Base-by-base conservation (phyloP, 2,113 vertebrate species). In the Sciurus niger region DNA sequence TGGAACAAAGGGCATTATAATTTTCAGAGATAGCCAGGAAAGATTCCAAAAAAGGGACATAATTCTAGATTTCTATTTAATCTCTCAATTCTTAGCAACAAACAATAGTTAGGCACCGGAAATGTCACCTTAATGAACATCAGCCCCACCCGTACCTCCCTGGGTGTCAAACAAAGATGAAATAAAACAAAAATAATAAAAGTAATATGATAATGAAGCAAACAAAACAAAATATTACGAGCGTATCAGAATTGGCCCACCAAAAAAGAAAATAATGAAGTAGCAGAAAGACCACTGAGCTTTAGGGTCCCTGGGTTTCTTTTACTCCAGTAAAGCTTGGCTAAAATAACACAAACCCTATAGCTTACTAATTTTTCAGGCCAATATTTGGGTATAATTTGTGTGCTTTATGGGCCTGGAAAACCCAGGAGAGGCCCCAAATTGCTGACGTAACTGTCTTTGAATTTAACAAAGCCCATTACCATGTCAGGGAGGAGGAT, bases 401-500 rank as follows among this genome's bases (percentile, higher is more conserved):
- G 98, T 98, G 98, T 97, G 98, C 98, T 99, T 99, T 99, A 98
- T 98, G 98, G 98, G 98, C 98, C 98, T 72, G 97, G 95, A 98
- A 98, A 99, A 98, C 97, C 98, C 99, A 98, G 96, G 95, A 98
- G 98, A 98, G 99, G 98, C 98, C 98, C 97, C 97, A 95, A 94
- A 97, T 98, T 98, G 98, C 98, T 99, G 99, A 99, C 98, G 98
- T 99, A 99, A 99, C 98, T 98, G 99, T 99, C 99, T 99, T 99
- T 99, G 99, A 99, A 99, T 99, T 98, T 98, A 98, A 99, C 98
- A 99, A 99, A 99, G 98, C 98, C 98, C 98, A 98, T 99, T 99
- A 98, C 98, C 98, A 77, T 98, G 98, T 98, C 98, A 98, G 95
- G 97, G 98, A 98, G 97, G 98, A 98, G 98, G 98, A 96, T 98